These are phyloP conservation scores for Mythimna ferrago DNA, from an alignment of 2,888 invertebrate species.

Conservation along the genomic window DNA sequence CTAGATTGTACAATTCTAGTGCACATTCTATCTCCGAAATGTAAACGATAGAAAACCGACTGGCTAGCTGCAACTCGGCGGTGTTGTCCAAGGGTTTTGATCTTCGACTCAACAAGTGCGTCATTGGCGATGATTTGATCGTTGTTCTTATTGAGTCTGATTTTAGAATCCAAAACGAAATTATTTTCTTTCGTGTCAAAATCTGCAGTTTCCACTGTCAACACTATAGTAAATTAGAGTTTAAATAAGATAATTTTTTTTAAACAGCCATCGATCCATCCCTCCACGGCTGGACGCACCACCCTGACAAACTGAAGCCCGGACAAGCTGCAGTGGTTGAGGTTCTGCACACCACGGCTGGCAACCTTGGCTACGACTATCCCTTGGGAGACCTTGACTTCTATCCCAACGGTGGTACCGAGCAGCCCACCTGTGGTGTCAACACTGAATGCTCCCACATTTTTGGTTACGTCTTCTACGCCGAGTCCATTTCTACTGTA, in stretches of 20 bases:
- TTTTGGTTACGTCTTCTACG: conserved; percentile 78
- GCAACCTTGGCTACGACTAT: conserved; percentile 78
- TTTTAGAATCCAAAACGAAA: neutral
- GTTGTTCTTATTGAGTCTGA: neutral
- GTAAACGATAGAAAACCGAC: no score
- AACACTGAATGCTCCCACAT: conserved; percentile 77
- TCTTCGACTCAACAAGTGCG: no score
- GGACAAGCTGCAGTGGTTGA: conserved; percentile 82
- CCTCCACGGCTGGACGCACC: conserved; percentile 83
- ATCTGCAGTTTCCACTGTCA: neutral
- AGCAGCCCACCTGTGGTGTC: conserved; percentile 77
- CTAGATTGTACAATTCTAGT: no score
- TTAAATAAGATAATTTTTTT: neutral
- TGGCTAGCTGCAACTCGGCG: no score
- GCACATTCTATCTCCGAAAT: no score
- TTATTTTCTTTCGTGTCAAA: neutral
- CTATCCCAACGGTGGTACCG: conserved; percentile 84
- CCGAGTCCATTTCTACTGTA: conserved; percentile 76
- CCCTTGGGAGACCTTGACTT: conserved; percentile 85
- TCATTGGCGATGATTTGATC: neutral
- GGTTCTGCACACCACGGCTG: conserved; percentile 82
- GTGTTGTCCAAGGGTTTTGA: no score
- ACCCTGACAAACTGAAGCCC: conserved; percentile 75
- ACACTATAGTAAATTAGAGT: neutral
- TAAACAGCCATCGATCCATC: conserved; percentile 85